Percentiles rank a stretch among this genome's conserved stretches.
These are phyloP conservation scores for Bergia puertoricense DNA, from an alignment of 92 coral and sea anemone species.

Conservation along the genomic window DNA sequence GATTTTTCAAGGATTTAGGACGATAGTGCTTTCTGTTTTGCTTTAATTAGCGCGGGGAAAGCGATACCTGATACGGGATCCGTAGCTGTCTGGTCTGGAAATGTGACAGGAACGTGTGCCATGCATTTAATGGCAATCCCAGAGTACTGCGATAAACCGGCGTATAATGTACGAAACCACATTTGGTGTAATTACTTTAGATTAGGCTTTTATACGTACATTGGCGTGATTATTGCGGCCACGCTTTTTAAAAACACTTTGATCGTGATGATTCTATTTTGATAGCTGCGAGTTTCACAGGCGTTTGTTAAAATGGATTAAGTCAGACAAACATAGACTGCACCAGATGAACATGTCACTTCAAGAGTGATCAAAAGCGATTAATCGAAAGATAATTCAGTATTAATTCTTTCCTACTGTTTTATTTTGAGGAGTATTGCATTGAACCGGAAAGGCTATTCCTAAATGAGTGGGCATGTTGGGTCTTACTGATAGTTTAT, in stretches of 20 bases:
- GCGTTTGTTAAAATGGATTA: conserved; percentile 44
- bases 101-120: conserved; percentile 32
- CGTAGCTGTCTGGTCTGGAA: conserved; percentile 19
- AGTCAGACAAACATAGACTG: conserved; percentile 29
- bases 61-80: conserved; percentile 26
- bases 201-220: background rate
- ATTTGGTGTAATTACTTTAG: background rate
- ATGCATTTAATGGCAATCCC: conserved; percentile 35
- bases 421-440: conserved; percentile 22
- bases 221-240: background rate
- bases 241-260: conserved; percentile 31
- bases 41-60: conserved; percentile 38
- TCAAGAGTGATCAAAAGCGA: conserved; percentile 35
- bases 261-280: conserved; percentile 13
- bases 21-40: conserved; percentile 25
- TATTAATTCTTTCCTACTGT: conserved; percentile 51
- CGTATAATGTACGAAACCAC: background rate
- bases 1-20: background rate
- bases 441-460: conserved; percentile 28
- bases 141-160: background rate
- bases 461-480: conserved; percentile 38
- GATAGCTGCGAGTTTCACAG: conserved; percentile 45
- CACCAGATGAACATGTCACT: conserved; percentile 29
- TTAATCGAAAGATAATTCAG: conserved; percentile 49
- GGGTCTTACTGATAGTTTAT: conserved; percentile 30